Evolutionary conservation across 2,888 invertebrate species (phyloP).

Genomic region (Micropterix aruncella): DNA sequence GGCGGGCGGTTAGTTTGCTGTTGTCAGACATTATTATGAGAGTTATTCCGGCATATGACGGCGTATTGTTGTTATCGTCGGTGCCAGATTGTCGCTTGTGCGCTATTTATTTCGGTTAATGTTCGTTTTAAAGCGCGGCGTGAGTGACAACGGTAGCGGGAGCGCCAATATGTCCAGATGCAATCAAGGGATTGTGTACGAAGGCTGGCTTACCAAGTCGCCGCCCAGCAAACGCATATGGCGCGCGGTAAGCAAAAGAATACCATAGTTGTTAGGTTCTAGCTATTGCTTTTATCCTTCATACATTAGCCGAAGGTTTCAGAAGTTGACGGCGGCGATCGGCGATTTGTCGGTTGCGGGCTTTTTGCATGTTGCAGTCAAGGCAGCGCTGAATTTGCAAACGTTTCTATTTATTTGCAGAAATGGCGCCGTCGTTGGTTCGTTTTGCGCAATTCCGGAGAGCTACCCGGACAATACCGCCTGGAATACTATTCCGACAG

Average conservation of each 20-base stretch:
- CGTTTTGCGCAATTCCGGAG: slow-evolving; percentile 78
- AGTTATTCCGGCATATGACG: too few species aligned
- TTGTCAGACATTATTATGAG: too few species aligned
- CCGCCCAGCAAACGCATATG: slow-evolving; percentile 86
- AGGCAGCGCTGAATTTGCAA: too few species aligned
- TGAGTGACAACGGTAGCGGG: not conserved
- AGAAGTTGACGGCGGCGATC: slow-evolving; percentile 13
- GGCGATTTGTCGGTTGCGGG: slow-evolving; percentile 10
- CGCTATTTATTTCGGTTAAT: not conserved
- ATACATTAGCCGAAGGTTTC: not conserved
- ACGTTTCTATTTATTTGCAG: too few species aligned
- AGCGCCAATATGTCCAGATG: slow-evolving; percentile 24
- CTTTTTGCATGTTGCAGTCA: too few species aligned
- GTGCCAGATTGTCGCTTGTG: too few species aligned
- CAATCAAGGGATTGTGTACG: slow-evolving; percentile 61
- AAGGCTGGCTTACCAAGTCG: slow-evolving; percentile 93
- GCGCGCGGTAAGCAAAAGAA: slow-evolving; percentile 92
- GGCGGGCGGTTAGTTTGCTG: too few species aligned
- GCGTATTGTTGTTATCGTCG: too few species aligned
- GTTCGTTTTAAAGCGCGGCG: not conserved
- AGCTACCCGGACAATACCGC: slow-evolving; percentile 87
- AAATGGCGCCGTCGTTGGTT: slow-evolving; percentile 95
- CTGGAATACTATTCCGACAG: slow-evolving; percentile 88
- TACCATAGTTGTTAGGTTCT: slow-evolving; percentile 33
- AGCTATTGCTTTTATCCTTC: not conserved